phyloP scores from a whole-genome alignment of 2,797 vertebrate species.

The Xenentodon cancila region DNA sequence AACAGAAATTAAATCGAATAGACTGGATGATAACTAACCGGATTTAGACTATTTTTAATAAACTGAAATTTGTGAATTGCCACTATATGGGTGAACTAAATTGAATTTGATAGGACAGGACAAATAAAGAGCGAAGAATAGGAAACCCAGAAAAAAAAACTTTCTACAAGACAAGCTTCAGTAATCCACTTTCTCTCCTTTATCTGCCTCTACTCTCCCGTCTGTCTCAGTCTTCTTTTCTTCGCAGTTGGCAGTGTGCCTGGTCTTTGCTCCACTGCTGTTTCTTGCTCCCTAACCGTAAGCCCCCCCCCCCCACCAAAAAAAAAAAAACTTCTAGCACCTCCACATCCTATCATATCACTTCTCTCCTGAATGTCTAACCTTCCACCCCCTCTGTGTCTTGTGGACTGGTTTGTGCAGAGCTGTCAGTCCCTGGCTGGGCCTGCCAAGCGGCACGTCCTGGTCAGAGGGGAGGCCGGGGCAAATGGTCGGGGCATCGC shows the following conservation, averaged over 20 bases:
- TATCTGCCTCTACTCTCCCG: neutral
- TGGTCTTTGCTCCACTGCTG: conserved; percentile 51
- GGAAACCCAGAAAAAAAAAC: too few relatives aligned
- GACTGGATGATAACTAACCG: too few relatives aligned
- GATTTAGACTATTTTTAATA: too few relatives aligned
- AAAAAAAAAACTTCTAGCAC: conserved; percentile 30
- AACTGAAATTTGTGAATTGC: too few relatives aligned
- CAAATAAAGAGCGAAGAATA: too few relatives aligned
- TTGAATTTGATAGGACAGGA: too few relatives aligned
- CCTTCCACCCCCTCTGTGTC: conserved; percentile 34
- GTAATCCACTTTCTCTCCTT: neutral
- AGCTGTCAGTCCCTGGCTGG: conserved; percentile 76
- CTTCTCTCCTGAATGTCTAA: conserved; percentile 16
- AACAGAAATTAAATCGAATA: too few relatives aligned
- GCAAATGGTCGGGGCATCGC: conserved; percentile 72
- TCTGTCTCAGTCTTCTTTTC: conserved; percentile 22
- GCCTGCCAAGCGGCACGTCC: conserved; percentile 71
- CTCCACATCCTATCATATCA: conserved; percentile 28
- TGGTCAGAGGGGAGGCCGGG: conserved; percentile 69
- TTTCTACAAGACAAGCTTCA: too few relatives aligned
- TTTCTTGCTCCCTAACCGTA: conserved; percentile 50
- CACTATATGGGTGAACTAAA: too few relatives aligned
- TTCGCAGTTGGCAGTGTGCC: conserved; percentile 64
- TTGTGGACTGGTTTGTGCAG: conserved; percentile 49
- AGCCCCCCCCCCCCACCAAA: conserved; percentile 36